Evolutionary conservation across 2,797 vertebrate species (phyloP), one percentile per base, ranked within the genome.

Genomic region (Sebastes cheni): DNA sequence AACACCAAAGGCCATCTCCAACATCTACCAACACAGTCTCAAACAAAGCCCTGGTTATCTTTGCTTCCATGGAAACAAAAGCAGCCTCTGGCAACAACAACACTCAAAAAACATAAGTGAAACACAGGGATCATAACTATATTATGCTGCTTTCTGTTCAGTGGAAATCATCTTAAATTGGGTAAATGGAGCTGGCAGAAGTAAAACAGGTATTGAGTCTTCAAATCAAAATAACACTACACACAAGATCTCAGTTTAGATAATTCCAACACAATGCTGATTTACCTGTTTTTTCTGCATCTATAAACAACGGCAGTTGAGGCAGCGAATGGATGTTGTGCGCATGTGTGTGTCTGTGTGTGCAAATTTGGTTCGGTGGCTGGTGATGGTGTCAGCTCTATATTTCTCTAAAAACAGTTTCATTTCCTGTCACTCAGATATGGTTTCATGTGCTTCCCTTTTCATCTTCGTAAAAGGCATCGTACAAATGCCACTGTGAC

Each of bases 391-490:
- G 87, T 91, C 83, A 88, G 84, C 81, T 84, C 42, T 83, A 82
- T 67, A 79, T 90, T 90, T 91, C 91, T 90, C 80, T 89, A 86
- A 88, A 91, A 86, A 67, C 75, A 67, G 79, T 91, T 93, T 93
- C 86, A 92, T 92, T 92, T 93, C 91, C 93, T 92, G 87, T 88
- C 88, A 69, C 86, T 80, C 77, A 64, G 52, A 81, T 82, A 84
- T 72, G 32, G 79, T 87, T 86, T 86, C 60, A 70, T 36, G 46
- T 34, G 81, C 86, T 91, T 90, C 90, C 89, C 69, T 88, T 88
- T 91, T 87, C 66, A 87, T 85, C 83, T 85, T 82, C 72, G 54
- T 74, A 59, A 86, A 78, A 86, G 54, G 74, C 80, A 66, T 77
- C 14, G 58, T 23, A 54, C 42, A 86, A 71, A 68, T n/a, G 58